Evolutionary conservation across 2,113 vertebrate genomes (phyloP).

Genomic region (Bambusicola thoracicus): DNA sequence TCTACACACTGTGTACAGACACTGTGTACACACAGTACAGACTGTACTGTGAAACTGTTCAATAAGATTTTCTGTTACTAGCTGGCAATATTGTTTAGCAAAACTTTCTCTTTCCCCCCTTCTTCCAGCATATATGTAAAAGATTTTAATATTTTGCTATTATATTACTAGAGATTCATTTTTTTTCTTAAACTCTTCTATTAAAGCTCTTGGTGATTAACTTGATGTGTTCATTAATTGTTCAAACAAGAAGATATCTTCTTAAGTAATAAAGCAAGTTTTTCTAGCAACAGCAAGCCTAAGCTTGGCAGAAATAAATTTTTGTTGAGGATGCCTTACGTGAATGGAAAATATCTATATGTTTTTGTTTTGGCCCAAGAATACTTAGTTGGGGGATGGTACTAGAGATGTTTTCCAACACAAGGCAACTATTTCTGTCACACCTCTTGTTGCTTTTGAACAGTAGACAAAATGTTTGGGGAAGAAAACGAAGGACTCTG

Average conservation of each 20-base stretch:
- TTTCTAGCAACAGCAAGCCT: not conserved
- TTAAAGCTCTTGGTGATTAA: slow-evolving; percentile 27
- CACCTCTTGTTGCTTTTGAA: not conserved
- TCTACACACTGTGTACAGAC: too few relatives aligned
- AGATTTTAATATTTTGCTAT: not conserved
- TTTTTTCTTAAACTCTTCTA: not conserved
- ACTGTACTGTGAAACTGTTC: slow-evolving; percentile 8
- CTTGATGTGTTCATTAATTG: not conserved
- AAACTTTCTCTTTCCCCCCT: not conserved
- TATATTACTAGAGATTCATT: not conserved
- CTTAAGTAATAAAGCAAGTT: not conserved
- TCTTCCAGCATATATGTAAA: not conserved
- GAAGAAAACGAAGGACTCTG: not conserved
- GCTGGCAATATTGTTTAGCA: not conserved
- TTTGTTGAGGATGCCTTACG: not conserved
- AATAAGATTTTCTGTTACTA: not conserved
- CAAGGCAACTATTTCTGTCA: not conserved
- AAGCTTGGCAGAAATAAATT: not conserved
- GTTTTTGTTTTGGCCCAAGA: not conserved
- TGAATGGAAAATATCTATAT: not conserved
- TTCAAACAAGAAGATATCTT: not conserved
- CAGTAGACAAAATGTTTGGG: not conserved
- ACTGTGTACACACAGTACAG: too few relatives aligned
- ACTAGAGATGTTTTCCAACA: not conserved
- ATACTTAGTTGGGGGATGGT: not conserved